A percentile compares a stretch with the other conserved stretches of the same genome.
These are phyloP conservation scores for Lamellibrachia satsuma DNA, from an alignment of 2,888 invertebrate genomes.

Conservation along the genomic window DNA sequence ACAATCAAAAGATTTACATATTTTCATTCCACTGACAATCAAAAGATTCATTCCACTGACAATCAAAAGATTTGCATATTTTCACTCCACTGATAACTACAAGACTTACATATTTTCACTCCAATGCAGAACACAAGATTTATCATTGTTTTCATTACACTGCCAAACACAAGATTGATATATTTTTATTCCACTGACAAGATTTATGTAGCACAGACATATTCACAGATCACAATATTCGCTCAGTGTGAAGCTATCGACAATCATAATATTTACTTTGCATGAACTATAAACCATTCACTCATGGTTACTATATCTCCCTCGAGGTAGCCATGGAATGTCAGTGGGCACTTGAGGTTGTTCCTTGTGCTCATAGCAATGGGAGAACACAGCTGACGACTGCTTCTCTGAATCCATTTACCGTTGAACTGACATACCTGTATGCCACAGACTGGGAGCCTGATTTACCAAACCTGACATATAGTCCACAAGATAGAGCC, in stretches of 20 bases:
- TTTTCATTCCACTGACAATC: background rate
- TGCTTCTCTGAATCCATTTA: background rate
- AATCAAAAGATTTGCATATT: background rate
- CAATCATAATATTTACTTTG: background rate
- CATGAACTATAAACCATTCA: background rate
- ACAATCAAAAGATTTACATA: background rate
- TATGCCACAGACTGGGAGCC: background rate
- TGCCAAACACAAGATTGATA: too few species aligned
- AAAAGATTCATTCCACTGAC: background rate
- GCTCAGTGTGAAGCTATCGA: background rate
- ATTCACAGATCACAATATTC: background rate
- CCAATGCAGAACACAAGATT: too few species aligned
- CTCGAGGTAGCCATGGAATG: background rate
- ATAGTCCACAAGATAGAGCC: background rate
- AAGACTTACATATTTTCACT: too few species aligned
- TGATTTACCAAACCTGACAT: background rate
- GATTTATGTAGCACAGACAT: too few species aligned
- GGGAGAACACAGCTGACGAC: background rate
- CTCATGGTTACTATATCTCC: background rate
- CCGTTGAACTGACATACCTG: background rate
- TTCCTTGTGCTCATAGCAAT: background rate
- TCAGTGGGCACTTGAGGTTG: background rate
- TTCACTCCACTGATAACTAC: too few species aligned
- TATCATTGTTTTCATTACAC: too few species aligned
- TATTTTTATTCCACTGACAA: too few species aligned